Conservation (phyloP, 2,888 invertebrate species). For the Gymnoscelis rufifasciata region DNA sequence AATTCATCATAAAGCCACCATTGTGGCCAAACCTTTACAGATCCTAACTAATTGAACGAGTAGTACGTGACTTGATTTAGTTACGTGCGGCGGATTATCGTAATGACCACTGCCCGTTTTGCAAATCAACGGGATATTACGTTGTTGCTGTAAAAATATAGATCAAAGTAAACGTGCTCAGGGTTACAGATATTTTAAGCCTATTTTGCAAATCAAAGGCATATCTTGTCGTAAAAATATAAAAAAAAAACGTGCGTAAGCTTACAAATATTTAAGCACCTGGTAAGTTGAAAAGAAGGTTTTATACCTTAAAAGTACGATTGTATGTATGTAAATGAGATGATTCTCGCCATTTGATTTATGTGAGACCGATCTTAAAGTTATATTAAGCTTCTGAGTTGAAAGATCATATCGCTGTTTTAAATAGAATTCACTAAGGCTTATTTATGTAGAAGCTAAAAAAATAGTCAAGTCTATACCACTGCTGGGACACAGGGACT, state of each 20-base stretch:
- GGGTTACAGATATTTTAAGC: too few relatives aligned
- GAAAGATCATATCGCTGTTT: slow-evolving; percentile 9
- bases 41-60: slow-evolving; percentile 19
- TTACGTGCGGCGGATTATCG: slow-evolving; percentile 18
- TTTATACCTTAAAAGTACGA: slow-evolving; percentile 2
- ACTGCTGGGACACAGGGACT: too few relatives aligned
- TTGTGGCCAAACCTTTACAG: slow-evolving; percentile 2
- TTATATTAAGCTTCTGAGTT: slow-evolving; percentile 12
- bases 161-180: too few relatives aligned
- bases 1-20: too few relatives aligned
- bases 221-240: neutral
- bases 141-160: neutral
- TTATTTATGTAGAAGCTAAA: too few relatives aligned
- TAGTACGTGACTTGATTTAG: slow-evolving; percentile 21
- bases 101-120: slow-evolving; percentile 24
- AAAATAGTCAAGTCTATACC: too few relatives aligned
- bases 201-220: too few relatives aligned
- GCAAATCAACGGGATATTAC: slow-evolving; percentile 6
- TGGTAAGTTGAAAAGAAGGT: slow-evolving; percentile 10
- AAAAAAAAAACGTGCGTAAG: neutral
- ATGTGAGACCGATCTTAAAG: slow-evolving; percentile 23
- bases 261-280: slow-evolving; percentile 1
- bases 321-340: slow-evolving; percentile 24
- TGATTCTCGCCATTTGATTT: slow-evolving; percentile 21
- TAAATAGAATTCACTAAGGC: neutral